Conservation (phyloP, 1,140 invertebrate species). For the Drosophila pectinifera region DNA sequence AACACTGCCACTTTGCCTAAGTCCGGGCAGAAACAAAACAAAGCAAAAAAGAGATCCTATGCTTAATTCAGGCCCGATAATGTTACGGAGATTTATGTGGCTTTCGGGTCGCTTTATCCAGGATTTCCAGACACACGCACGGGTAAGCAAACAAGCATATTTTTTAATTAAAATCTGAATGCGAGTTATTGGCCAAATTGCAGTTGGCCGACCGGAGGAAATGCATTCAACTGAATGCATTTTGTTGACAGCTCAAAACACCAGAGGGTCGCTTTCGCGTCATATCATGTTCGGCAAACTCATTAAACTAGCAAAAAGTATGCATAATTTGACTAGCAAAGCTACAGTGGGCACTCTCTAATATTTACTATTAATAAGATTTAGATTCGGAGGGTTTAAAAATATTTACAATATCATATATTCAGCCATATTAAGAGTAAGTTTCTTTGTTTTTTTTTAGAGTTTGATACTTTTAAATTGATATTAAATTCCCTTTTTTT, state of each 20-base stretch:
- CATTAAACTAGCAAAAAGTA: conserved; percentile 27
- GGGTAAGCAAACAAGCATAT: conserved; percentile 11
- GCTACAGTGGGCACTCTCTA: not conserved
- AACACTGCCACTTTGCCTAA: conserved; percentile 25
- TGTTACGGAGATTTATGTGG: conserved; percentile 31
- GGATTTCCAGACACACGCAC: conserved; percentile 25
- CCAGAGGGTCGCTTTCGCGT: conserved; percentile 29
- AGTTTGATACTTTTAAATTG: too few relatives aligned
- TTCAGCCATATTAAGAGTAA: too few relatives aligned
- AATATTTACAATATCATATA: too few relatives aligned
- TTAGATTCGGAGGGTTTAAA: not conserved
- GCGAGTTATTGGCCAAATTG: conserved; percentile 27
- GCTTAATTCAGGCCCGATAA: conserved; percentile 28
- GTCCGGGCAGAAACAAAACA: not conserved
- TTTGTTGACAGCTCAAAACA: conserved; percentile 30
- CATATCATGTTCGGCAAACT: conserved; percentile 40
- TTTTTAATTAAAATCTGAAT: conserved; percentile 41
- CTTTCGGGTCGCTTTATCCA: not conserved
- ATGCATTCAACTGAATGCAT: conserved; percentile 39
- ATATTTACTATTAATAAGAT: not conserved
- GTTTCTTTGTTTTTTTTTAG: too few relatives aligned
- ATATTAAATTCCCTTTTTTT: too few relatives aligned
- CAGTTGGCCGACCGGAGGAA: conserved; percentile 25
- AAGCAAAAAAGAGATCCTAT: not conserved
- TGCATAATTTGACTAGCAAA: conserved; percentile 10